Percentiles rank a stretch among this genome's conserved stretches.
Conservation (phyloP, 2,113 vertebrate species). For the Nettapus auritus region DNA sequence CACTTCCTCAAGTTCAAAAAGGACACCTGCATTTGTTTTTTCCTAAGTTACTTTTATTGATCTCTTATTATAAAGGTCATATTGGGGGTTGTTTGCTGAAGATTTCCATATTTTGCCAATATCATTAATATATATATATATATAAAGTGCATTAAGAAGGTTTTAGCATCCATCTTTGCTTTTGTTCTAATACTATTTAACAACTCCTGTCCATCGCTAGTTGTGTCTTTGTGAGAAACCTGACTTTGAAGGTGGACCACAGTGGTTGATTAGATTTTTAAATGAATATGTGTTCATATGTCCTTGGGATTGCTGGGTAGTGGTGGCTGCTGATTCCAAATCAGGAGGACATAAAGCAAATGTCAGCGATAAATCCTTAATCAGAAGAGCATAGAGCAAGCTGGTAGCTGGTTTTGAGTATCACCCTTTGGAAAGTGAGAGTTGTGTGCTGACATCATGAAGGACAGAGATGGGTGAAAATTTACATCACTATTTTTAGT, state of each 20-base stretch:
- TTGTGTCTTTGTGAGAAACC: neutral
- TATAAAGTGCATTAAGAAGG: neutral
- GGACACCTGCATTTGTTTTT: neutral
- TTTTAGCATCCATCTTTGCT: neutral
- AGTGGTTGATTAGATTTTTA: neutral
- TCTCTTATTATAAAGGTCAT: neutral
- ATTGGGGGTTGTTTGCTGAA: neutral
- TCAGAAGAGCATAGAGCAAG: neutral
- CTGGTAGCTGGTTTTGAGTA: neutral
- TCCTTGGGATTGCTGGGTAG: neutral
- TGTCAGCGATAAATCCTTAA: rapidly evolving
- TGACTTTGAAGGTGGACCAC: neutral
- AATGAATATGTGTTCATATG: neutral
- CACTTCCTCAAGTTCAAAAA: neutral
- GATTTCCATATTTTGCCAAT: neutral
- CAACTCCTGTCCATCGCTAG: neutral
- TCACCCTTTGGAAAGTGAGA: neutral
- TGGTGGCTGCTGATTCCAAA: neutral
- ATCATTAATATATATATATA: neutral
- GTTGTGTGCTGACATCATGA: neutral
- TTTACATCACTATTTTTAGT: neutral
- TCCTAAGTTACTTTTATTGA: neutral
- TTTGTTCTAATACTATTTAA: neutral
- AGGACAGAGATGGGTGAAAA: neutral
- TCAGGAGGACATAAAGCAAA: neutral